Evolutionary conservation across 2,888 invertebrate genomes (phyloP), one percentile per base, ranked within the genome.

Genomic region (Oegoconia quadripuncta): DNA sequence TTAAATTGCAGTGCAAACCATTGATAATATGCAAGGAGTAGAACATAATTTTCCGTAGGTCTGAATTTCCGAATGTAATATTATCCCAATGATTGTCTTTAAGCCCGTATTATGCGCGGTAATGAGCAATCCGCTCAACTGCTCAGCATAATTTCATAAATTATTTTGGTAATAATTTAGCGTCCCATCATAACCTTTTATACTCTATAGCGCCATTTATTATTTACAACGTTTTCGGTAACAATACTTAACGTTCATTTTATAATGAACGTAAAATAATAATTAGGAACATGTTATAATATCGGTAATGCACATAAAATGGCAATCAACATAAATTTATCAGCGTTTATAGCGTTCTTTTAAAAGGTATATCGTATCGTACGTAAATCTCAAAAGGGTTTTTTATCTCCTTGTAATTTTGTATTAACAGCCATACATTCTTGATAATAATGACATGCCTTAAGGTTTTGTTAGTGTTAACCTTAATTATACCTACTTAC

Each of bases 221-320:
- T 48, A 28, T 35, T 36, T 34, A 20, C 44, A 38, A 26, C 46
- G 34, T 49, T 55, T 52, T 54, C 35, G 46, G 52, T 42, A 46
- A 49, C 42, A 48, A 45, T 51, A 45, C 44, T 52, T 48, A 48
- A 45, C 44, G 36, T 33, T 20, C 39, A 48, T 52, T 59, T 62
- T 62, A 59, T 50, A 60, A 52, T 55, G 35, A 43, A 42, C 52
- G 53, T 68, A 66, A 69, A 65, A 56, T 48, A 59, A 59, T 68
- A 68, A 73, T 70, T 67, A 66, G 52, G 52, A 50, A 58, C 53
- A 56, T 52, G 51, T 46, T 45, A 42, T 51, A 55, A 54, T 51
- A 48, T 52, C 52, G 39, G 54, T 52, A 50, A 55, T 49, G 48
- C 52, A 48, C 62, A 52, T 62, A 61, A 68, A 63, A 55, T 41